A percentile compares a stretch with the other conserved stretches of the same genome.
These are phyloP conservation scores for Papilio polyxenes DNA, from an alignment of 1,140 invertebrate genomes.

Conservation along the genomic window DNA sequence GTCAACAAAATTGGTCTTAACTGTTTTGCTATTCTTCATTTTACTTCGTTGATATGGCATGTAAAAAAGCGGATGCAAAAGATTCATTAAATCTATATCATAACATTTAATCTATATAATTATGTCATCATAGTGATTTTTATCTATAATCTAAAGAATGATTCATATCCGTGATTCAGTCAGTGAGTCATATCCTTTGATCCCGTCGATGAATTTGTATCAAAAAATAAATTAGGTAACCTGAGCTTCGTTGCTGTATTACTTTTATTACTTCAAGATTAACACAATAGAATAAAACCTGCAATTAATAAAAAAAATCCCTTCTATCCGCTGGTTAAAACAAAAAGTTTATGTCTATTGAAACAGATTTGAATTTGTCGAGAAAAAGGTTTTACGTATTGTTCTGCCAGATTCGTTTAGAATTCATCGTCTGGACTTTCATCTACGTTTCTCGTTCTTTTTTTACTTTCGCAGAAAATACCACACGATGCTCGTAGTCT, in stretches of 20 bases:
- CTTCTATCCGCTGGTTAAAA: neutral
- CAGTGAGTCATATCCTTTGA: no score
- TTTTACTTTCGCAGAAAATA: neutral
- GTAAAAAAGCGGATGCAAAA: no score
- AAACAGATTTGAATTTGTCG: neutral
- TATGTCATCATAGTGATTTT: neutral
- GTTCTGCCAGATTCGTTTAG: neutral
- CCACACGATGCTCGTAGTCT: neutral
- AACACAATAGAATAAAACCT: neutral
- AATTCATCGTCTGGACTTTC: neutral
- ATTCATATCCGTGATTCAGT: neutral
- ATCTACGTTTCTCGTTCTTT: neutral
- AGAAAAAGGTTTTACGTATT: slow-evolving; percentile 1
- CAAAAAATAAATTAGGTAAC: no score
- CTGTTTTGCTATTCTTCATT: no score
- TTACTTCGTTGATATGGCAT: no score
- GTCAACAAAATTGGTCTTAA: no score
- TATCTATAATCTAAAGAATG: neutral
- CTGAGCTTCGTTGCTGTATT: no score
- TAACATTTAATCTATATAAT: no score
- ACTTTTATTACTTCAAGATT: neutral
- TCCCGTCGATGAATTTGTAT: no score
- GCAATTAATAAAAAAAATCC: neutral
- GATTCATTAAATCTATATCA: no score
- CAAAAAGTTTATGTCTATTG: neutral